Evolutionary conservation across 1,140 invertebrate species (phyloP).

Genomic region (Lasioglossum baleicum): DNA sequence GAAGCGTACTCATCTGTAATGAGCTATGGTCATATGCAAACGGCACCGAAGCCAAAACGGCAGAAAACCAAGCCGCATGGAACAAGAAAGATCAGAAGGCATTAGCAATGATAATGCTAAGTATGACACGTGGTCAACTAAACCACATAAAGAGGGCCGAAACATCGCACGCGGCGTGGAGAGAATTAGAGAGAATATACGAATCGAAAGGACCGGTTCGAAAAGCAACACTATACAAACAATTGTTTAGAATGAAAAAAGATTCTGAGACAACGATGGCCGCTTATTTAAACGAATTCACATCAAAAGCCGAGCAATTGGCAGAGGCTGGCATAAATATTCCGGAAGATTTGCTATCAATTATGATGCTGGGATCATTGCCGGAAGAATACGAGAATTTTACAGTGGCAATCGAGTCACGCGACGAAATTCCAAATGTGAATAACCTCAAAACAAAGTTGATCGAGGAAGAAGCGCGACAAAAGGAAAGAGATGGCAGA

Average conservation of each 20-base stretch:
- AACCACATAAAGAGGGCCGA: constrained; percentile 1
- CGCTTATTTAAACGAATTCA: not conserved
- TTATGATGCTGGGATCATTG: not conserved
- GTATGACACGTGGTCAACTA: not conserved
- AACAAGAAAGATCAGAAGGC: not conserved
- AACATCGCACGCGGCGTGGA: not conserved
- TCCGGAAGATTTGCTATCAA: not conserved
- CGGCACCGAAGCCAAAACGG: not conserved
- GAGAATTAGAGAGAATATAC: not conserved
- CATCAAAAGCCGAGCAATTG: not conserved
- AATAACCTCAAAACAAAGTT: too few relatives aligned
- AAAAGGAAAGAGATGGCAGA: too few relatives aligned
- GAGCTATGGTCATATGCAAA: not conserved
- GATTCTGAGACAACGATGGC: not conserved
- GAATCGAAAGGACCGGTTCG: constrained; percentile 18
- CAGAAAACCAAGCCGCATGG: not conserved
- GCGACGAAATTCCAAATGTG: too few relatives aligned
- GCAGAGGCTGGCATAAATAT: not conserved
- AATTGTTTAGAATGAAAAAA: not conserved
- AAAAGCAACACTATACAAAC: not conserved
- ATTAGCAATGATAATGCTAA: not conserved
- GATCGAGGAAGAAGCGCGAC: too few relatives aligned
- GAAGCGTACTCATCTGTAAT: not conserved
- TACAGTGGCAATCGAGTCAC: too few relatives aligned
- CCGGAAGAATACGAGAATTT: too few relatives aligned